Evolutionary conservation across 2,888 invertebrate species (phyloP), one percentile per base, ranked within the genome.

Genomic region (Steinernema carpocapsae): DNA sequence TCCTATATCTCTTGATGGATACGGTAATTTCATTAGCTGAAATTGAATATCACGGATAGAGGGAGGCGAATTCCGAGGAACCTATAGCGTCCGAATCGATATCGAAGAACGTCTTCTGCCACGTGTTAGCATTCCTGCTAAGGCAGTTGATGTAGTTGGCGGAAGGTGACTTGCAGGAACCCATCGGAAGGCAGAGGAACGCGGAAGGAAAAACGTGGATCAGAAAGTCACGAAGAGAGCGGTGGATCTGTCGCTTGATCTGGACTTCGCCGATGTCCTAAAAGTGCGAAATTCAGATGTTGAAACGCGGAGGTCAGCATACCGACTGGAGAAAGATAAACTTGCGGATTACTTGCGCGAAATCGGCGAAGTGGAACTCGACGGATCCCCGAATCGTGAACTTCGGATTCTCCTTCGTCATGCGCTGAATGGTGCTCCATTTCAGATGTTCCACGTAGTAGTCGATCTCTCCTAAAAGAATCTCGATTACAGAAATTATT

Each of bases 131-230:
- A n/a, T 64, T 64, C 17, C 26, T 1, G 1, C 29, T 32, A 29
- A 64, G 64, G 29, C 64, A 64, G 29, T 64, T 29, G 32, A 64
- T 32, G 64, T 64, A 64, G 64, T 17, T 7, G 32, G 37, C 14
- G 1, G 64, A 64, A 32, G 64, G 3, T 1, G 64, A 64, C 32
- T 64, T 64, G 37, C 64, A 64, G 32, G 64, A 29, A 7, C 64
- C 64, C 64, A 64, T 64, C 32, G 64, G 64, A 32, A 64, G 64
- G 14, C 64, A 64, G 32, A 64, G 32, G 64, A 64, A 64, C 17
- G 64, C 29, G 17, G 64, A 29, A 26, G 64, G 64, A 32, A 64
- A 64, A 2, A 64, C 64, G 64, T 32, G 64, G 32, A 32, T 26
- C 17, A 64, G 64, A 29, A 64, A 32, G 64, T 32, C 32, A 6